Conservation (phyloP, 2,888 invertebrate species). For the Erebia aethiops region DNA sequence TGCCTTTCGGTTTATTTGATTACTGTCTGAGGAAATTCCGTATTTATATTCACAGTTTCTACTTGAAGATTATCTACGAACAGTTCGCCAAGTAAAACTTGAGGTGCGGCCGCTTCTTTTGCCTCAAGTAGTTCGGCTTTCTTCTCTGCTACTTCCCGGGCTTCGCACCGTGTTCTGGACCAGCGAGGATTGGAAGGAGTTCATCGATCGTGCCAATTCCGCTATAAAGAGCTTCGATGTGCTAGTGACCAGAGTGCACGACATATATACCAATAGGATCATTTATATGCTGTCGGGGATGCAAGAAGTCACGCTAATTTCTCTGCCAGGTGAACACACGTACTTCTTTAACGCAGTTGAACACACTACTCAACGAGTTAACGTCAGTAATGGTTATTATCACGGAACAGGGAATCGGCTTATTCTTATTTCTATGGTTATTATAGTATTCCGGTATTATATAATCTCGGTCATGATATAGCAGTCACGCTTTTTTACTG, state of each 20-base stretch:
- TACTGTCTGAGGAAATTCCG: background rate
- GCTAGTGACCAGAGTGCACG: constrained; percentile 90
- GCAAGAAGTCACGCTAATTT: constrained; percentile 92
- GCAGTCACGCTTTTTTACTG: too few relatives aligned
- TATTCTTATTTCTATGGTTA: too few relatives aligned
- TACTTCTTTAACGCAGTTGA: too few relatives aligned
- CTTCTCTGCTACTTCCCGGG: constrained; percentile 92
- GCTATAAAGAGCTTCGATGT: constrained; percentile 92
- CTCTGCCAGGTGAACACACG: constrained; percentile 84
- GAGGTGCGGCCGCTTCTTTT: constrained; percentile 95
- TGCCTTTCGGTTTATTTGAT: background rate
- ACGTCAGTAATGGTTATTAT: too few relatives aligned
- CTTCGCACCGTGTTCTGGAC: constrained; percentile 93
- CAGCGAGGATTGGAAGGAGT: constrained; percentile 90
- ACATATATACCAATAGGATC: constrained; percentile 95
- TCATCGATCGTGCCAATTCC: constrained; percentile 88
- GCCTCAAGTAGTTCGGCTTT: constrained; percentile 92
- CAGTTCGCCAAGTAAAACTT: constrained; percentile 89
- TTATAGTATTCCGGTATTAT: too few relatives aligned
- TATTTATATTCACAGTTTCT: constrained; percentile 82
- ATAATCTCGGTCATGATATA: too few relatives aligned
- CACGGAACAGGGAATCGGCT: too few relatives aligned
- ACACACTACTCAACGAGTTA: too few relatives aligned
- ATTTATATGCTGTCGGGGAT: constrained; percentile 93
- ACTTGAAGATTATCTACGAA: constrained; percentile 88